These are phyloP conservation scores for Pyxicephalus adspersus DNA, from an alignment of 2,113 vertebrate genomes.

Conservation along the genomic window DNA sequence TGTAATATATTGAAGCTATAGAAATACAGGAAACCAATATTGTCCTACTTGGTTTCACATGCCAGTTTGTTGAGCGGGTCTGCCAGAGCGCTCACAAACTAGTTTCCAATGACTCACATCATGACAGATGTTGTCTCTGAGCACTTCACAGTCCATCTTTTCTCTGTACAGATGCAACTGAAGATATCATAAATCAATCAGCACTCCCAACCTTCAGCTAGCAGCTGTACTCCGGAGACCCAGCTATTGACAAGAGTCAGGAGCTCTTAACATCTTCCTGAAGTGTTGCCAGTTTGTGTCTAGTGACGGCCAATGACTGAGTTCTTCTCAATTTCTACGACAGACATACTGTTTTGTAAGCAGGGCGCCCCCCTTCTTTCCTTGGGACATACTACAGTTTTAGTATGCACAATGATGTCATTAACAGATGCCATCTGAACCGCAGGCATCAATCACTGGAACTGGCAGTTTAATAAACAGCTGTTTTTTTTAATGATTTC, in stretches of 20 bases:
- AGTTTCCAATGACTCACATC: constrained; percentile 16
- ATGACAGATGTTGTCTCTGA: constrained; percentile 47
- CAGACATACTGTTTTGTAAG: background rate
- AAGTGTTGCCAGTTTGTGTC: constrained; percentile 36
- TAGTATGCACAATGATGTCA: background rate
- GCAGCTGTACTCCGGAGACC: constrained; percentile 32
- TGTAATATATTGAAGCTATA: too few relatives aligned
- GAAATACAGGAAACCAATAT: too few relatives aligned
- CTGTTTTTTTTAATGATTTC: constrained; percentile 48
- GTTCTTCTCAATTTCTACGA: background rate
- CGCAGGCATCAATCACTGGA: constrained; percentile 36
- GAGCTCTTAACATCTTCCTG: constrained; percentile 24
- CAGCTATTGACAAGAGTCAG: constrained; percentile 19
- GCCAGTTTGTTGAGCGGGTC: background rate
- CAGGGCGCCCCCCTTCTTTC: background rate
- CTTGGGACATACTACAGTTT: background rate
- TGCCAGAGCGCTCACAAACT: background rate
- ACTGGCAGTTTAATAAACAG: constrained; percentile 51
- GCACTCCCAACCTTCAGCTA: constrained; percentile 23
- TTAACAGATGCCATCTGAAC: constrained; percentile 44
- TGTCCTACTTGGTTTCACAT: background rate
- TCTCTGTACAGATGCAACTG: constrained; percentile 19
- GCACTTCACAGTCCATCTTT: constrained; percentile 28
- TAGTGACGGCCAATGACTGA: constrained; percentile 6
- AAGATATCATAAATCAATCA: constrained; percentile 51